A percentile compares a stretch with the other conserved stretches of the same genome.
These are phyloP conservation scores for Australoheros facetus DNA, from an alignment of 2,797 vertebrate genomes.

Conservation along the genomic window DNA sequence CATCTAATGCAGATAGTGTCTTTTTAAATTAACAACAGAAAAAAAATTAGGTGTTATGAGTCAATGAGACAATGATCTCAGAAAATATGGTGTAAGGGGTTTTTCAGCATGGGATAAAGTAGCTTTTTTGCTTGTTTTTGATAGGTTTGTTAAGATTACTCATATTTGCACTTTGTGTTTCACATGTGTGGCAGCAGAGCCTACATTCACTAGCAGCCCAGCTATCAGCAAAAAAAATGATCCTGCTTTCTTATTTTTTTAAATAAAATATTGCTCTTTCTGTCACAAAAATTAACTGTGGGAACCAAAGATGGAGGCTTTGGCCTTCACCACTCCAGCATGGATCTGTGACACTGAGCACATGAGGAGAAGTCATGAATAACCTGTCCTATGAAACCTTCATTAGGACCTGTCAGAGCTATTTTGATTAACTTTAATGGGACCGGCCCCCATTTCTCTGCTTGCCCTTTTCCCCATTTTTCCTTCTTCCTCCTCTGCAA, in stretches of 20 bases:
- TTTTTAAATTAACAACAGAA: not conserved
- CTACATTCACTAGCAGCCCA: not conserved
- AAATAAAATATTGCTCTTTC: not conserved
- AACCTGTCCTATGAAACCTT: constrained; percentile 61
- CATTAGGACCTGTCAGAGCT: constrained; percentile 64
- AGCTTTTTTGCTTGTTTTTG: not conserved
- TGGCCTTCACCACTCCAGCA: constrained; percentile 1
- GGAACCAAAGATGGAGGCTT: constrained; percentile 9
- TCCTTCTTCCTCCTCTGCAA: not conserved
- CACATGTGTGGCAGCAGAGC: not conserved
- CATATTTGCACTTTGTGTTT: not conserved
- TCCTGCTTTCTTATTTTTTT: not conserved
- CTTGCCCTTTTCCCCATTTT: not conserved
- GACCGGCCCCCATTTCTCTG: constrained; percentile 39
- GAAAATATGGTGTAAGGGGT: not conserved
- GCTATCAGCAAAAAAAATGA: not conserved
- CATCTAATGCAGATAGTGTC: not conserved
- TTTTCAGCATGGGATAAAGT: not conserved
- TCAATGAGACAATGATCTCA: not conserved
- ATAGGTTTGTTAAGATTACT: not conserved
- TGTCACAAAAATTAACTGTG: not conserved
- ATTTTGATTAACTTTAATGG: constrained; percentile 72
- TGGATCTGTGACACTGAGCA: constrained; percentile 24
- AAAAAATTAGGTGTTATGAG: not conserved
- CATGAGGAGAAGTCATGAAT: constrained; percentile 50